Percentiles rank a stretch among this genome's conserved stretches.
Conservation (phyloP, 2,888 invertebrate species). For the Troilus luridus region DNA sequence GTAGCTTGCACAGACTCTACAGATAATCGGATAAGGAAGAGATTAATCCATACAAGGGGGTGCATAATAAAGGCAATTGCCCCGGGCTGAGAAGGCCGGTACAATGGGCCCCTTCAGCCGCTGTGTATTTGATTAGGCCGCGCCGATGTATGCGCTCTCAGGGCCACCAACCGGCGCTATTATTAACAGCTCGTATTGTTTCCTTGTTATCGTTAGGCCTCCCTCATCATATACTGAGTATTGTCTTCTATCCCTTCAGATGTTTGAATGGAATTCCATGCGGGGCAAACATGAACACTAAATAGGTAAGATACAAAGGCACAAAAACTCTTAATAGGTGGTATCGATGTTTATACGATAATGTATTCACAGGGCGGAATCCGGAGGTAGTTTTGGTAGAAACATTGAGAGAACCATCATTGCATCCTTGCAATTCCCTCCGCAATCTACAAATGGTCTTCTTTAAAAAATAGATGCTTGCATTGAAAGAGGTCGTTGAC, state of each 20-base stretch:
- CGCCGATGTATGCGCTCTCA: not conserved
- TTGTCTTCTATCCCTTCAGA: not conserved
- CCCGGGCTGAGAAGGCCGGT: not conserved
- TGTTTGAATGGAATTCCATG: not conserved
- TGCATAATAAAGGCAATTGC: conserved; percentile 40
- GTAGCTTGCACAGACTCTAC: not conserved
- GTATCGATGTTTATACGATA: not conserved
- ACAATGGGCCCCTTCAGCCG: not conserved
- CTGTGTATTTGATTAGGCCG: conserved; percentile 44
- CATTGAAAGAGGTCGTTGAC: no score
- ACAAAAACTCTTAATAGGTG: not conserved
- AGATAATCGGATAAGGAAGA: conserved; percentile 28
- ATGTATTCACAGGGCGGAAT: not conserved
- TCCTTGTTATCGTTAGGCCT: not conserved
- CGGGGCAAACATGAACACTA: not conserved
- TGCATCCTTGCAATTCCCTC: no score
- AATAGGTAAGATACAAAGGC: not conserved
- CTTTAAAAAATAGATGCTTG: no score
- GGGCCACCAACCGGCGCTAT: not conserved
- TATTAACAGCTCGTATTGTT: conserved; percentile 1
- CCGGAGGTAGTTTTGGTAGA: no score
- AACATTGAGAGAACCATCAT: no score
- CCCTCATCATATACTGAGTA: not conserved
- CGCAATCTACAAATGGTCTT: no score
- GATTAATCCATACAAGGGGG: conserved; percentile 2